Base-by-base conservation (phyloP, 2,888 invertebrate genomes). In the Eristalis tenax region DNA sequence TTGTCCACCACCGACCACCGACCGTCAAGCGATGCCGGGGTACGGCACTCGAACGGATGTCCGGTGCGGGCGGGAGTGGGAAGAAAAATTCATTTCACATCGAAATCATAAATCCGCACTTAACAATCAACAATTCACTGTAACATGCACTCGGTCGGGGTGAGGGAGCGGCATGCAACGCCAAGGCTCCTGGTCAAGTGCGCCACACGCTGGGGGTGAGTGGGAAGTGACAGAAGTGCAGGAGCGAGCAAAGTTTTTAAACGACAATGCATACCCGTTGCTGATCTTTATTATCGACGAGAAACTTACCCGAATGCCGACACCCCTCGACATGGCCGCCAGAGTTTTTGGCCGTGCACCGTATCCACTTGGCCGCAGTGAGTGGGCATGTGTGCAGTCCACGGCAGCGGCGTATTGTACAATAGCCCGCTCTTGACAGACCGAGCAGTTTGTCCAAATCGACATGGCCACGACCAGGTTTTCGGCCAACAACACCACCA, bases 101-200 rank as follows among this genome's bases (percentile, higher is more conserved):
- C 85, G 88, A 89, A 89, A 89, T 88, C 89, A 89, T 88, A 89
- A 89, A 88, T 89, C 89, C 87, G 83, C 88, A 83, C 80, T 88
- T 89, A 89, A 89, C 89, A 89, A 89, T 89, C 89, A 89, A 89
- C 88, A 89, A 89, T 89, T 89, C 87, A 89, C 88, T 89, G 89
- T 88, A 89, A 89, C 89, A 83, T 89, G 85, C 87, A 89, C 87
- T 85, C 81, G 82, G 64, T 78, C 79, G 79, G 83, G 66, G 70
- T 77, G 65, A 63, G 4, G 28, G 28, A 3, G 26, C 3, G 26
- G 26, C 26, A 26, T 71, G 15, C n/a, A 13, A n/a, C 50, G 59
- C 59, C 59, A 59, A 59, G 59, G 23, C 71, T 83, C 71, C 73
- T 80, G 79, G 80, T 85, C 89, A 83, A 88, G 80, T 89, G 69